A percentile compares a stretch with the other conserved stretches of the same genome.
Evolutionary conservation across 2,888 invertebrate genomes (phyloP).

Genomic region (Mythimna albipuncta): DNA sequence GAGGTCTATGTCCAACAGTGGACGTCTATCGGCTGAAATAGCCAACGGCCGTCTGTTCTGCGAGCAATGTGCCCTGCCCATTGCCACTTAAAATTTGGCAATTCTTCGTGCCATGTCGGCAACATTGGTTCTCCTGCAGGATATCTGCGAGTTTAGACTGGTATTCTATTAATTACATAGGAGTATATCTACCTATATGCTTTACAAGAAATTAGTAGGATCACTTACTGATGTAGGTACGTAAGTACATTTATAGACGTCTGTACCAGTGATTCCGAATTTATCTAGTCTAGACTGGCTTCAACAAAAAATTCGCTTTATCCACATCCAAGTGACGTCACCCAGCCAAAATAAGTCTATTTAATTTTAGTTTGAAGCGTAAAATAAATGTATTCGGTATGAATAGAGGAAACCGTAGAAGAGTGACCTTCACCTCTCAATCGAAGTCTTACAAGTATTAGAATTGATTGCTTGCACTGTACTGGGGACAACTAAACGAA

Average conservation of each 20-base stretch:
- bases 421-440: slow-evolving; percentile 50
- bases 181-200: background rate
- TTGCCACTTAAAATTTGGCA: no score
- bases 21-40: no score
- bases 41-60: no score
- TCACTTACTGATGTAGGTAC: slow-evolving; percentile 13
- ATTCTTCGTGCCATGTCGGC: no score
- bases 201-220: slow-evolving; percentile 15
- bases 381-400: slow-evolving; percentile 36
- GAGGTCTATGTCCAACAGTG: no score
- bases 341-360: slow-evolving; percentile 2
- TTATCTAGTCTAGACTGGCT: slow-evolving; percentile 31
- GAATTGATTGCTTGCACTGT: slow-evolving; percentile 42
- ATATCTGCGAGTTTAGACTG: no score
- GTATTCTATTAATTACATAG: background rate
- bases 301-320: slow-evolving; percentile 19
- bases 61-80: no score
- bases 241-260: no score
- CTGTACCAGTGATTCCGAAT: slow-evolving; percentile 11
- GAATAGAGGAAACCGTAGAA: slow-evolving; percentile 50
- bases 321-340: slow-evolving; percentile 27
- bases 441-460: slow-evolving; percentile 54
- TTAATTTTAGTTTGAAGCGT: slow-evolving; percentile 30
- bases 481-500: slow-evolving; percentile 19
- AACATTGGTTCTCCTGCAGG: no score